These are phyloP conservation scores for Ramphastos sulfuratus DNA, from an alignment of 2,113 vertebrate species.

Conservation along the genomic window DNA sequence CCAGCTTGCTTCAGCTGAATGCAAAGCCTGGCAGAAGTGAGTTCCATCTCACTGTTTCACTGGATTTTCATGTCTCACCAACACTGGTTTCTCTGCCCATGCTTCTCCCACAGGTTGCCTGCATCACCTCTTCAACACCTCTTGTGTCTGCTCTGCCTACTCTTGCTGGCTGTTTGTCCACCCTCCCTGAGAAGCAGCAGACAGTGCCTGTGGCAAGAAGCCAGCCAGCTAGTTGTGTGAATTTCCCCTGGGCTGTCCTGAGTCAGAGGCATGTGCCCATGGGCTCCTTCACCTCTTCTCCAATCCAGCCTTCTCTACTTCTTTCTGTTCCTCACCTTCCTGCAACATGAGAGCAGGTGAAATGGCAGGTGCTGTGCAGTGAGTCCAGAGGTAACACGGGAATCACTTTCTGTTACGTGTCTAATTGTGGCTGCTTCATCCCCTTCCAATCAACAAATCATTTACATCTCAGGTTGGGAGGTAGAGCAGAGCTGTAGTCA, in stretches of 20 bases:
- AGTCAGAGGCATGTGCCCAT: background rate
- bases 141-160: background rate
- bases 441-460: background rate
- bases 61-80: background rate
- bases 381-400: background rate
- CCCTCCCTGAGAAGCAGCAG: background rate
- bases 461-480: background rate
- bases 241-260: background rate
- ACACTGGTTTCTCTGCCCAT: rapidly evolving
- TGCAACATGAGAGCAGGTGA: background rate
- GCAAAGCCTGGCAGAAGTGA: background rate
- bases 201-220: background rate
- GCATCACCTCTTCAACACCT: background rate
- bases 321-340: background rate
- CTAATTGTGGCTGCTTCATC: background rate
- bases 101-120: background rate
- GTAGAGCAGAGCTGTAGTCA: background rate
- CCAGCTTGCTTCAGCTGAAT: background rate
- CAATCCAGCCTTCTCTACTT: background rate
- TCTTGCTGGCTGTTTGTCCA: background rate
- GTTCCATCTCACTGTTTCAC: background rate
- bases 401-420: background rate
- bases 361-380: background rate
- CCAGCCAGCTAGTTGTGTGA: background rate
- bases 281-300: background rate